phyloP scores from a whole-genome alignment of 2,797 vertebrate species.

The Sebastes kiyomatsui region DNA sequence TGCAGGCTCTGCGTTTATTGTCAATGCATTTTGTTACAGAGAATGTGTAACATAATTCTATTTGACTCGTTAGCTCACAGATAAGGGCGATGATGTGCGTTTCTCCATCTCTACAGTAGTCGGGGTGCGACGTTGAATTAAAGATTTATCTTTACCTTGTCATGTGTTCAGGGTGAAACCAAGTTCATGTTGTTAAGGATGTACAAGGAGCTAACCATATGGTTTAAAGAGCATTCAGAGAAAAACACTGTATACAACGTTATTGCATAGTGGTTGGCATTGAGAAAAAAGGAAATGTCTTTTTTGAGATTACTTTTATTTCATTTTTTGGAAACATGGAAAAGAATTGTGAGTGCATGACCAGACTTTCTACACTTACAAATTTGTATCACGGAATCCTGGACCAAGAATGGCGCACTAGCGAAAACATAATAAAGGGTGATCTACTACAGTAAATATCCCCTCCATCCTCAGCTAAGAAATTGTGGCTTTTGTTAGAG shows the following conservation, averaged over 20 bases:
- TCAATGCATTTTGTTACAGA: conserved; percentile 17
- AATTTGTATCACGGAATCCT: too few relatives aligned
- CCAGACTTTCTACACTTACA: neutral
- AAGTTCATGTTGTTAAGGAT: conserved; percentile 42
- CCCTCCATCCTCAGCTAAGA: neutral
- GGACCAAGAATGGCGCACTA: neutral
- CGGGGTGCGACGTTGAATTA: conserved; percentile 20
- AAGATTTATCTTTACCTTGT: conserved; percentile 16
- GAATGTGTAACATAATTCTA: conserved; percentile 41
- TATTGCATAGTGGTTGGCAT: neutral
- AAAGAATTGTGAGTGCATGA: neutral
- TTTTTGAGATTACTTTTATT: neutral
- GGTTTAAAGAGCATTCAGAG: neutral
- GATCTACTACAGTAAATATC: neutral
- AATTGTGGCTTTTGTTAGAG: neutral
- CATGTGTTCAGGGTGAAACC: conserved; percentile 48
- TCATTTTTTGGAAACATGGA: neutral
- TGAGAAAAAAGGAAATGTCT: neutral
- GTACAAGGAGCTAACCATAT: neutral
- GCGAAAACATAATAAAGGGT: neutral
- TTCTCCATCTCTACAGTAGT: conserved; percentile 19
- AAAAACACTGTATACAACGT: neutral
- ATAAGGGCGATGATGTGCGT: conserved; percentile 35
- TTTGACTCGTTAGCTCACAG: conserved; percentile 58
- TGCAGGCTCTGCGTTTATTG: conserved; percentile 35